Percentiles rank a stretch among this genome's conserved stretches.
phyloP scores from a whole-genome alignment of 2,797 vertebrate species.

The Phalloptychus januarius region DNA sequence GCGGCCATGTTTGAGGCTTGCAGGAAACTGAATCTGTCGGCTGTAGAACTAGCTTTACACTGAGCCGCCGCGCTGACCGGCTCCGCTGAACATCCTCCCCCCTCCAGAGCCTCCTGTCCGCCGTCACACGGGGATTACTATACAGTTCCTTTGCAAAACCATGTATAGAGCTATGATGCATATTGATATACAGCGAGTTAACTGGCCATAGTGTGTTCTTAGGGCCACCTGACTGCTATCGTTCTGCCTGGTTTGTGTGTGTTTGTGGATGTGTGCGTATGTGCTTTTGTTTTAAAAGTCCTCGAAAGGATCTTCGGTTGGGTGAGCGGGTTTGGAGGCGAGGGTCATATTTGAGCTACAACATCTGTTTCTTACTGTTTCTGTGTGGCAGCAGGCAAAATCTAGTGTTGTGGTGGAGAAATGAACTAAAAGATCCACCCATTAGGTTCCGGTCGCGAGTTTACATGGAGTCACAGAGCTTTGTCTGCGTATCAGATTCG shows the following conservation, averaged over 20 bases:
- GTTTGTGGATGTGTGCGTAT: constrained; percentile 38
- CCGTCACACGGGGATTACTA: constrained; percentile 65
- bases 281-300: constrained; percentile 53
- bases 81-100: constrained; percentile 49
- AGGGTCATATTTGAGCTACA: constrained; percentile 50
- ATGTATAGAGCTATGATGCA: constrained; percentile 70
- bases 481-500: neutral
- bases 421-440: constrained; percentile 51
- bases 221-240: constrained; percentile 75
- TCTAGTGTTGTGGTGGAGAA: constrained; percentile 53
- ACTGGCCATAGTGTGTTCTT: constrained; percentile 62
- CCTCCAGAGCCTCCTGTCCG: constrained; percentile 55
- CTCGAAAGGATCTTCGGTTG: constrained; percentile 70
- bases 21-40: constrained; percentile 38
- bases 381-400: constrained; percentile 57
- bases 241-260: constrained; percentile 72
- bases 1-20: constrained; percentile 51
- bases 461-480: neutral
- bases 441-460: neutral
- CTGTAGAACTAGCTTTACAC: constrained; percentile 45
- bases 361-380: constrained; percentile 46
- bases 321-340: constrained; percentile 35
- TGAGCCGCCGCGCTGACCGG: constrained; percentile 32
- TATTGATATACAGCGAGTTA: constrained; percentile 69
- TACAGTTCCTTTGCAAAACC: constrained; percentile 72